A percentile compares a stretch with the other conserved stretches of the same genome.
Conservation (phyloP, 1,140 invertebrate species). For the Gryllus bimaculatus region DNA sequence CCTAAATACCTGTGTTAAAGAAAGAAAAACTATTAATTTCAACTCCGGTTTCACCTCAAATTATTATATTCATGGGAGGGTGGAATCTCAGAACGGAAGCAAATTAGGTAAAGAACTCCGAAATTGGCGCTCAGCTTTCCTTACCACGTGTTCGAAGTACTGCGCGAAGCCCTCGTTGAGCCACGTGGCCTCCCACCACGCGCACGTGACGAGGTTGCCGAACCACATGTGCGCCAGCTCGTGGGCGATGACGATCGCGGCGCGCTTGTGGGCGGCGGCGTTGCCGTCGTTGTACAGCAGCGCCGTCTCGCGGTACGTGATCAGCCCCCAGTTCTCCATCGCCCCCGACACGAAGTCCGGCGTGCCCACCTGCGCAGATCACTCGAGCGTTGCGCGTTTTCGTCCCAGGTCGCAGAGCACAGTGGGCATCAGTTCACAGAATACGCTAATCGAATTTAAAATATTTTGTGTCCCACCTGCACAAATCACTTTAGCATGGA, state of each 20-base stretch:
- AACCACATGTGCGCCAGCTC: slow-evolving; percentile 44
- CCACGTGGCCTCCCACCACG: slow-evolving; percentile 38
- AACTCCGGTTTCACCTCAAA: too few relatives aligned
- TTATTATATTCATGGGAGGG: too few relatives aligned
- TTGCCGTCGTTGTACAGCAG: background rate
- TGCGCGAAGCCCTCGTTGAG: slow-evolving; percentile 30
- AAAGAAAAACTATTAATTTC: too few relatives aligned
- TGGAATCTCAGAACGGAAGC: too few relatives aligned
- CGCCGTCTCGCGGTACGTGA: background rate
- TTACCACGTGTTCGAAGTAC: slow-evolving; percentile 14
- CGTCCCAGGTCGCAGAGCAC: too few relatives aligned
- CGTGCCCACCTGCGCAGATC: background rate
- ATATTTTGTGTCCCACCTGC: too few relatives aligned
- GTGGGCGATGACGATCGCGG: slow-evolving; percentile 38
- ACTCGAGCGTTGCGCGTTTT: too few relatives aligned
- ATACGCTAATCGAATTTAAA: too few relatives aligned
- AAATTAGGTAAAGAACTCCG: too few relatives aligned
- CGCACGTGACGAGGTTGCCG: slow-evolving; percentile 32
- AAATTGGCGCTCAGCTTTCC: background rate
- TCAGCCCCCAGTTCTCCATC: background rate
- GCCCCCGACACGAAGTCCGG: background rate
- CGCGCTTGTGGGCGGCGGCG: slow-evolving; percentile 26
- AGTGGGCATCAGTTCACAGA: too few relatives aligned
- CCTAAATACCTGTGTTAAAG: too few relatives aligned
- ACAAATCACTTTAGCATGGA: too few relatives aligned